Percentiles rank a stretch among this genome's conserved stretches.
phyloP scores from a whole-genome alignment of 2,113 vertebrate genomes.

The Pelecanoides urinatrix region DNA sequence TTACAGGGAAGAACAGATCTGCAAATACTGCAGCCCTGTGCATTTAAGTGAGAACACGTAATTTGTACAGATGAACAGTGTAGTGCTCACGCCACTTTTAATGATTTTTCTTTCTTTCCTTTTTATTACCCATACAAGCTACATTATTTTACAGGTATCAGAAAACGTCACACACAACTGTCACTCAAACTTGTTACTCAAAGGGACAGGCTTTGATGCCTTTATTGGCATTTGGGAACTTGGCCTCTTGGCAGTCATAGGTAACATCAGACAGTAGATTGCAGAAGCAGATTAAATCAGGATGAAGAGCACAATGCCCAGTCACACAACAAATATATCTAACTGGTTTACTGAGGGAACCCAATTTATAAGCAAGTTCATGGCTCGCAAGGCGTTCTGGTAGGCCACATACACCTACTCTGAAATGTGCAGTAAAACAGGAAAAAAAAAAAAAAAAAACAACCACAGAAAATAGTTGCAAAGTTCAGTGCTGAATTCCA shows the following conservation, averaged over 20 bases:
- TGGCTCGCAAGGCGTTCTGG: background rate
- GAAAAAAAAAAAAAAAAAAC: no score
- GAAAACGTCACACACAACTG: background rate
- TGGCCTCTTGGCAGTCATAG: background rate
- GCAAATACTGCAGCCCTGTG: background rate
- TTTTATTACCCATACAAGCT: background rate
- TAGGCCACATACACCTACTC: background rate
- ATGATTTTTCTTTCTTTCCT: background rate
- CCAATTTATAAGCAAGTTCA: background rate
- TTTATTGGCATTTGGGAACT: background rate
- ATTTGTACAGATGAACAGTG: background rate
- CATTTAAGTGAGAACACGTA: background rate
- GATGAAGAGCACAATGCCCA: background rate
- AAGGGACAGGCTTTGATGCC: background rate
- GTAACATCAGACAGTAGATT: background rate
- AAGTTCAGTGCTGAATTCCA: constrained; percentile 21
- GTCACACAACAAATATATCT: background rate
- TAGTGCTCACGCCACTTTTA: background rate
- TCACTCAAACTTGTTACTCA: background rate
- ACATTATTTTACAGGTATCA: background rate
- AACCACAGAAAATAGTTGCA: background rate
- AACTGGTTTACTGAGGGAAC: background rate
- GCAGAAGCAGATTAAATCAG: background rate
- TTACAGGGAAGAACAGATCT: background rate
- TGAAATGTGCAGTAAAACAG: background rate